phyloP scores from a whole-genome alignment of 2,888 invertebrate species.

The Mylabris sibirica region DNA sequence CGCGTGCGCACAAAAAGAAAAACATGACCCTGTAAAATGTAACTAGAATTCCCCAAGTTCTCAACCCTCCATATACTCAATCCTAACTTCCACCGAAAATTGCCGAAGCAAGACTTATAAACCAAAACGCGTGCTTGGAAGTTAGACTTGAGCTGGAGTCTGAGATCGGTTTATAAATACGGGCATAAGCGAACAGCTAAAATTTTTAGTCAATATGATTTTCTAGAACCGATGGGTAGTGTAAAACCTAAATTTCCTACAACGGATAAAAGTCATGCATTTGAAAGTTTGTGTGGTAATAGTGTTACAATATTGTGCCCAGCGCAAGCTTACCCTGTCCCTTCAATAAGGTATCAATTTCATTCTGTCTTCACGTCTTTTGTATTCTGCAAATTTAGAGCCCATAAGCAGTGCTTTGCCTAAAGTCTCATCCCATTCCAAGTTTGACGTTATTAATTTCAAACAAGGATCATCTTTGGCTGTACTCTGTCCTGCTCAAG shows the following conservation, averaged over 20 bases:
- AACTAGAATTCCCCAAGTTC: too few species aligned
- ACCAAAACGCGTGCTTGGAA: too few species aligned
- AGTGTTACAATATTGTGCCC: constrained; percentile 75
- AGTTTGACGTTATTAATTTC: constrained; percentile 56
- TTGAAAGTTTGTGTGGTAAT: constrained; percentile 62
- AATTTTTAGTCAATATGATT: constrained; percentile 11
- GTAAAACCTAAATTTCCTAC: constrained; percentile 71
- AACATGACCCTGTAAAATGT: too few species aligned
- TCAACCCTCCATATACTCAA: too few species aligned
- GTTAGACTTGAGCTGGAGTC: too few species aligned
- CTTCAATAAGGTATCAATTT: constrained; percentile 71
- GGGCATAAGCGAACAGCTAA: not conserved
- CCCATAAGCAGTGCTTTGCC: constrained; percentile 65
- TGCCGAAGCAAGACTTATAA: too few species aligned
- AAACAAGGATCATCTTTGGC: constrained; percentile 59
- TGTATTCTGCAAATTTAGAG: constrained; percentile 53
- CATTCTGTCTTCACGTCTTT: constrained; percentile 14
- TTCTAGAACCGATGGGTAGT: constrained; percentile 67
- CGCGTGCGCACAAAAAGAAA: too few species aligned
- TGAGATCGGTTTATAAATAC: too few species aligned
- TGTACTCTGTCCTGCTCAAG: constrained; percentile 76
- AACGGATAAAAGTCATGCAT: constrained; percentile 71
- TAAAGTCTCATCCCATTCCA: constrained; percentile 60
- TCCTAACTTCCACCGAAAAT: too few species aligned
- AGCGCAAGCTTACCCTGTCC: constrained; percentile 79